Evolutionary conservation across 2,888 invertebrate genomes (phyloP).

Genomic region (Agonopterix alstromeriana): DNA sequence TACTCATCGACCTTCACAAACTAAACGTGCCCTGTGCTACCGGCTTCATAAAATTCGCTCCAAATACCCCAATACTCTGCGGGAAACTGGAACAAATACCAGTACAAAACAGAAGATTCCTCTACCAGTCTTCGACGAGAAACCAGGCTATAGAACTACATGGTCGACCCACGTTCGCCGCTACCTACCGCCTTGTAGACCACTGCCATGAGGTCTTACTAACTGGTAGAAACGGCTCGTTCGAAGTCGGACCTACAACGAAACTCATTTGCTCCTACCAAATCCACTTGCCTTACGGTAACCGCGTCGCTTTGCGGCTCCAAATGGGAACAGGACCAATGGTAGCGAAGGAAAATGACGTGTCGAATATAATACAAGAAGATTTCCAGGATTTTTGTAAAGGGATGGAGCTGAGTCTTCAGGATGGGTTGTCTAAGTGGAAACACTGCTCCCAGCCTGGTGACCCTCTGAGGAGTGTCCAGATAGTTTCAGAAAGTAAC

Average conservation of each 20-base stretch:
- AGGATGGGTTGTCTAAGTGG: conserved; percentile 77
- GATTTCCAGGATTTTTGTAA: conserved; percentile 60
- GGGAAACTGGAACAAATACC: conserved; percentile 84
- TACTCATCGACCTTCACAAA: conserved; percentile 80
- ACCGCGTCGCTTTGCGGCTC: conserved; percentile 79
- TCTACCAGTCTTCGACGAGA: conserved; percentile 72
- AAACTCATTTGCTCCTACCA: conserved; percentile 81
- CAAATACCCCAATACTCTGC: conserved; percentile 73
- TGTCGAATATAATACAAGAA: conserved; percentile 52
- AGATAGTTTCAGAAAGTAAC: conserved; percentile 77
- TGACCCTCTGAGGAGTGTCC: conserved; percentile 75
- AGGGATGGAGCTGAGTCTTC: conserved; percentile 75
- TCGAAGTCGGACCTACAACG: conserved; percentile 78
- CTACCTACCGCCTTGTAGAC: conserved; percentile 81
- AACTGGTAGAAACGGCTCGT: conserved; percentile 79
- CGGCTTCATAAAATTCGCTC: conserved; percentile 77
- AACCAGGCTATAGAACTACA: conserved; percentile 75
- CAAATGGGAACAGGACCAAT: conserved; percentile 73
- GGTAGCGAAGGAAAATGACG: conserved; percentile 41
- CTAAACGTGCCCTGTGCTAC: conserved; percentile 82
- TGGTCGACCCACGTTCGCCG: conserved; percentile 81
- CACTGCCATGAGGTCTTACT: conserved; percentile 84
- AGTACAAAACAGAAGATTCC: conserved; percentile 68
- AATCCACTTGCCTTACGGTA: conserved; percentile 83
- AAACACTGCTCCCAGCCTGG: conserved; percentile 77